Evolutionary conservation across 64 coral and sea anemone genomes (phyloP).

Genomic region (Montipora foliosa): DNA sequence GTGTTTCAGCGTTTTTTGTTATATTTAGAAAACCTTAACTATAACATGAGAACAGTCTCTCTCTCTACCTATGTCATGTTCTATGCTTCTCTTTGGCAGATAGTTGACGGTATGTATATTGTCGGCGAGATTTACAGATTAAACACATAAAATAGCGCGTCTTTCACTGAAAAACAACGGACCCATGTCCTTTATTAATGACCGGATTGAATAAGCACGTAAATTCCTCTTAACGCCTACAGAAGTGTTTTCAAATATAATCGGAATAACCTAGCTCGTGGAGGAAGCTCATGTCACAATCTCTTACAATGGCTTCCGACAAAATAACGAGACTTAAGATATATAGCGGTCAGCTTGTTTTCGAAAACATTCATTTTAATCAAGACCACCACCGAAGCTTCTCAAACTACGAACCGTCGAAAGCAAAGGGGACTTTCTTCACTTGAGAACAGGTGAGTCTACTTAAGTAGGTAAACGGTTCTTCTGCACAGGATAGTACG

Average conservation of each 20-base stretch:
- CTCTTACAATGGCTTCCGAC: not conserved
- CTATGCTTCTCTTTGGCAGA: not conserved
- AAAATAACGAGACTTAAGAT: not conserved
- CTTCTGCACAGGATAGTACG: too few relatives aligned
- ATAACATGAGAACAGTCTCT: too few relatives aligned
- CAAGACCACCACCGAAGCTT: not conserved
- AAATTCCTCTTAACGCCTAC: not conserved
- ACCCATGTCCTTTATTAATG: not conserved
- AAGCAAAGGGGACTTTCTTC: not conserved
- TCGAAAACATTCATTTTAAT: not conserved
- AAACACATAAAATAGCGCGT: not conserved
- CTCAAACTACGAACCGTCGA: not conserved
- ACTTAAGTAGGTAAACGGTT: too few relatives aligned
- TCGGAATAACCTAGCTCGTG: not conserved
- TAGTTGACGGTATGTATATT: not conserved
- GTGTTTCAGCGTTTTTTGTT: too few relatives aligned
- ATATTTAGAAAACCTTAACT: too few relatives aligned
- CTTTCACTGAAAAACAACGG: not conserved
- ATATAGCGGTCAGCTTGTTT: not conserved
- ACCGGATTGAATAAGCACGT: not conserved
- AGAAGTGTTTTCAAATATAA: not conserved
- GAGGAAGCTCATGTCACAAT: constrained; percentile 11
- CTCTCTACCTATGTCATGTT: too few relatives aligned
- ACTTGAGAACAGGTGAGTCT: not conserved
- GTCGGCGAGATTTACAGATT: not conserved